These are phyloP conservation scores for Otolemur garnettii DNA, from an alignment of 2,113 vertebrate species.

Conservation along the genomic window DNA sequence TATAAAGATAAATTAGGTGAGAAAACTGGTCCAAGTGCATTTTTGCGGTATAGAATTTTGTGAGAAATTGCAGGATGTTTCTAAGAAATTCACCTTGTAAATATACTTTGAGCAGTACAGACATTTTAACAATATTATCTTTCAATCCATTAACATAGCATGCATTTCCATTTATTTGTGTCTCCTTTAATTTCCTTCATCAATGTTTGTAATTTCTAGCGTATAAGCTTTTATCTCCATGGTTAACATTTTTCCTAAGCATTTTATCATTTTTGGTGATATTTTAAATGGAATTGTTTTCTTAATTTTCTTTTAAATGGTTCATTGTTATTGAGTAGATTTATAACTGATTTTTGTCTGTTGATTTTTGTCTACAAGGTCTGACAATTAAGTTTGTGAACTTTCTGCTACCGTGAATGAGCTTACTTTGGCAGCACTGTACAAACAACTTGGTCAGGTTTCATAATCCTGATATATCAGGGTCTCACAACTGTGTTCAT, in stretches of 20 bases:
- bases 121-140: background rate
- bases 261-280: background rate
- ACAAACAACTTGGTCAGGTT: too few species aligned
- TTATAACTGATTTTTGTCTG: background rate
- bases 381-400: too few species aligned
- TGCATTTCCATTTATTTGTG: background rate
- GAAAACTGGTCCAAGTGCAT: background rate
- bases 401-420: too few species aligned
- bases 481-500: too few species aligned
- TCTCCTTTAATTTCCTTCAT: background rate
- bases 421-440: too few species aligned
- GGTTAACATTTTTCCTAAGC: background rate
- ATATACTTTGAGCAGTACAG: background rate
- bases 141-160: background rate
- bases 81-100: constrained; percentile 15
- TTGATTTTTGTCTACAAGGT: background rate
- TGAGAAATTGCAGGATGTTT: background rate
- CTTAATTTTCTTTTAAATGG: background rate
- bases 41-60: background rate
- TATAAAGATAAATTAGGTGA: background rate
- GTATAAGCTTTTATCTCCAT: background rate
- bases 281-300: background rate
- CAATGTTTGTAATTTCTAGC: background rate
- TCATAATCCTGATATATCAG: too few species aligned
- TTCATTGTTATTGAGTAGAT: background rate